phyloP scores from a whole-genome alignment of 2,113 vertebrate species.

The Rhinoptilus africanus region DNA sequence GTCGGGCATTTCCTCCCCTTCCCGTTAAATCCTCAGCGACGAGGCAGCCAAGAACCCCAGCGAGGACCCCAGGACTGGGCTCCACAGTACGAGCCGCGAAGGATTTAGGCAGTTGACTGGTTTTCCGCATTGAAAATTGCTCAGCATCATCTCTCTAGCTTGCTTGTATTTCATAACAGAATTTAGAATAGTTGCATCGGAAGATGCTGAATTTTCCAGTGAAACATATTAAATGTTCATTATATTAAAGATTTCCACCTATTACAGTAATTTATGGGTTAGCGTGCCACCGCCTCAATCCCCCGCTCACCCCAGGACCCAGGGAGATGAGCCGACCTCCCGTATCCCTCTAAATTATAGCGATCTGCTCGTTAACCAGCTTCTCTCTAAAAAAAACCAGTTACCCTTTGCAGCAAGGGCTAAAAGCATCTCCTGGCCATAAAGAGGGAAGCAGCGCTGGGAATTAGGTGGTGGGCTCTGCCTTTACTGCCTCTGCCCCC shows the following conservation, averaged over 20 bases:
- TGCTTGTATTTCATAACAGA: fast-evolving
- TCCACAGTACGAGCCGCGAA: fast-evolving
- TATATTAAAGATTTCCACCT: too few relatives aligned
- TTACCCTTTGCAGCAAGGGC: fast-evolving
- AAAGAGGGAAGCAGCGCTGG: fast-evolving
- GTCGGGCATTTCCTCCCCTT: background rate
- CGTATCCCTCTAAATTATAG: background rate
- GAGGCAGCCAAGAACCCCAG: background rate
- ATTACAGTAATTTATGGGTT: background rate
- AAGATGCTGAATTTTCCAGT: background rate
- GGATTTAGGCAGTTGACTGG: background rate
- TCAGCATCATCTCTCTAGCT: fast-evolving
- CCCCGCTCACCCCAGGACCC: fast-evolving
- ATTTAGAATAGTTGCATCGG: background rate
- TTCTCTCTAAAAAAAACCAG: background rate
- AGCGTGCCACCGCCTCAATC: fast-evolving
- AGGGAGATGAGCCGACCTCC: background rate
- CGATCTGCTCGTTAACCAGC: background rate
- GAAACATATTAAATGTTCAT: too few relatives aligned
- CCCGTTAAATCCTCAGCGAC: background rate
- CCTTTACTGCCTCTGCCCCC: background rate
- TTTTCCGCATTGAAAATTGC: background rate
- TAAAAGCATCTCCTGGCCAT: background rate
- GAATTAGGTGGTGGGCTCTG: background rate
- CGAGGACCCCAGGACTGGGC: background rate